Evolutionary conservation across 1,140 invertebrate genomes (phyloP), one percentile per base, ranked within the genome.

Genomic region (Trichogramma pretiosum): DNA sequence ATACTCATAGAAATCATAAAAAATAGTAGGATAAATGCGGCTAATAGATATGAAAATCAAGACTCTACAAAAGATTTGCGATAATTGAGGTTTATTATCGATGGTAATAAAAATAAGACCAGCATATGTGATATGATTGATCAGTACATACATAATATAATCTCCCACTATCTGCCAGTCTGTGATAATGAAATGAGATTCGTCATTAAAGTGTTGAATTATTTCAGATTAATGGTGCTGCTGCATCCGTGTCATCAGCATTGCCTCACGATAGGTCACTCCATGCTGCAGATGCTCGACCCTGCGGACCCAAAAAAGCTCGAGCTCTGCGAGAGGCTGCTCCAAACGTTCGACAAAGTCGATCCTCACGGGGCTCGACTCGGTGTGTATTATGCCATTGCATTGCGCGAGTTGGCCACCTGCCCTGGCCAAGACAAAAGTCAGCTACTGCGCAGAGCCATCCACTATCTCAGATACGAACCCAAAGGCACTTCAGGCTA

Each of bases 191-290:
- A n/a, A n/a, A n/a, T n/a, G 14, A 36, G 19, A 41, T 44, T n/a
- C n/a, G n/a, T n/a, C n/a, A n/a, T 23, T n/a, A n/a, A n/a, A n/a
- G n/a, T n/a, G n/a, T n/a, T n/a, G n/a, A n/a, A n/a, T 28, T 50
- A 38, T 53, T 64, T 42, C 11, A 79, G 76, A 35, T 76, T 82
- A 0, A 76, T 71, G 2, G 70, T 76, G 18, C 77, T 87, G 54
- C 66, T 90, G 32, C 87, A 90, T 70, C 79, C 80, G 0, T 82
- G 87, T 60, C 87, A 91, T 65, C 89, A 87, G 62, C 84, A 87
- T 57, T 77, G 85, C 50, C 85, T 85, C 55, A 78, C 81, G 3
- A 74, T 89, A 11, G 83, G 84, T 56, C 88, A 91, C 65, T 85
- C 85, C 0, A 64, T 91, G 26, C 73, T 89, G 16, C 87, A 90